Evolutionary conservation across 1,140 invertebrate genomes (phyloP), one percentile per base, ranked within the genome.

Genomic region (Neuroterus valhalla): DNA sequence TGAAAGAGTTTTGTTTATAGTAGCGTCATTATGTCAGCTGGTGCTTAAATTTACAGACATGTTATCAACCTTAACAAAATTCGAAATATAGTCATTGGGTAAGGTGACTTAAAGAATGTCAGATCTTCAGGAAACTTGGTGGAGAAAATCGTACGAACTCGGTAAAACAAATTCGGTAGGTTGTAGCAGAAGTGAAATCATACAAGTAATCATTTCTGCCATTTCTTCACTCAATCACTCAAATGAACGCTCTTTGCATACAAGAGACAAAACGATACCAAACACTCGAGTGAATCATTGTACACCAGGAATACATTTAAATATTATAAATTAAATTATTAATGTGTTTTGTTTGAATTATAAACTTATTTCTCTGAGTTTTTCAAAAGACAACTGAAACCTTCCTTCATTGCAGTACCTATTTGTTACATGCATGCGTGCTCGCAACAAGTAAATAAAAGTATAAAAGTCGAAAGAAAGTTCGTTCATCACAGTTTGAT

Each of bases 51-150:
- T 67, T 68, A 15, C 70, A 62, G 78, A 77, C 71, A 19, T 71
- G 52, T 81, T 81, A 72, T 68, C 76, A 76, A n/a, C 62, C 71
- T 81, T 76, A 79, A 50, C 72, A 74, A 77, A 78, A 70, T 48
- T 26, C 74, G 73, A 74, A 52, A 78, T 66, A 69, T 55, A 83
- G 84, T 84, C 86, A 87, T 84, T 84, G 82, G 86, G 86, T 86
- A 87, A 86, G 84, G 82, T 85, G 84, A 84, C 84, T 74, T 42
- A 67, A 71, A 72, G 72, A 68, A 68, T 68, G 52, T 76, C 26
- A 71, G 62, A 71, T 44, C 45, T 70, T 44, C 43, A 26, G 26
- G 44, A 70, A 70, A 50, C 26, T 70, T 70, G 68, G 8, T 42
- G 62, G 50, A 71, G 38, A 74, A 43, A 69, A 69, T 62, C n/a